Evolutionary conservation across 2,797 vertebrate species (phyloP), one percentile per base, ranked within the genome.

Genomic region (Sylvia borin): DNA sequence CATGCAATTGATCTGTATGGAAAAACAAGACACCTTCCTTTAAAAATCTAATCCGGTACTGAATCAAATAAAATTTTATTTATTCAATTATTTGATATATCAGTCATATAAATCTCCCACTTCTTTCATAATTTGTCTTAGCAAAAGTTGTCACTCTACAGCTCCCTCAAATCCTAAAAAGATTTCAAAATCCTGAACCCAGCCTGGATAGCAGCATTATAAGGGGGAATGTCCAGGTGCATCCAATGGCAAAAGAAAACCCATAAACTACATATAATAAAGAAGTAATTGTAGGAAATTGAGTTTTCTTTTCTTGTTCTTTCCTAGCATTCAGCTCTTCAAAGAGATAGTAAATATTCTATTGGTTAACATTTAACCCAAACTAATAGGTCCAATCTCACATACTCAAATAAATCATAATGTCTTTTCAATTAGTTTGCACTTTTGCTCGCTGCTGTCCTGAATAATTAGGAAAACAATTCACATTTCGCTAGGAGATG

Each of bases 381-480:
- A 93, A 94, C 91, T 90, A 95, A 91, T 81, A 91, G 94, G 76
- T 95, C 88, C 83, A 74, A 85, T 88, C 80, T 96, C 92, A 66
- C 58, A 64, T 75, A 85, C 72, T 78, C 96, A 97, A 96, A 98
- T 98, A 97, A 96, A 98, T 98, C 96, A 97, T 97, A 96, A 95
- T 95, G 92, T 91, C 92, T 97, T 97, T 98, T 98, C 98, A 98
- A 97, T 98, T 98, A 98, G 97, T 97, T 98, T 98, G 96, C 96
- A 95, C 93, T 97, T 97, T 97, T 79, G 31, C 96, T 98, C 53
- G 13, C 95, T 96, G 97, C 97, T 94, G 97, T 98, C 97, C 96
- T 96, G 97, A 98, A 97, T 98, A 98, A 98, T 98, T 98, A 98
- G 96, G 95, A 96, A 98, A 98, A 98, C 98, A 97, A 97, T 98